Evolutionary conservation across 1,140 invertebrate genomes (phyloP).

Genomic region (Sinella curviseta): DNA sequence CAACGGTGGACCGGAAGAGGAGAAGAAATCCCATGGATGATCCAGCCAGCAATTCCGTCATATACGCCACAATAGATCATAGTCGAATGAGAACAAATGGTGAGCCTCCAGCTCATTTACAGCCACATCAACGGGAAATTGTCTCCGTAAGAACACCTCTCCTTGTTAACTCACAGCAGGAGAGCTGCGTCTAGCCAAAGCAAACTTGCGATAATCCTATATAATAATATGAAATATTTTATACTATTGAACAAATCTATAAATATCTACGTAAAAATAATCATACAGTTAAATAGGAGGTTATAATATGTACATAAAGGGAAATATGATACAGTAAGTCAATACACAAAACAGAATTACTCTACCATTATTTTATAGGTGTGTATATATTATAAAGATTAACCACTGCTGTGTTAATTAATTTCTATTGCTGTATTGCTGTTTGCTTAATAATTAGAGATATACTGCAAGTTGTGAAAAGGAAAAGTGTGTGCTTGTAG

Average conservation of each 20-base stretch:
- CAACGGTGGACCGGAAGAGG: conserved; percentile 45
- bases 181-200: conserved; percentile 73
- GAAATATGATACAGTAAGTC: too few species aligned
- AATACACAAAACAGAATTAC: too few species aligned
- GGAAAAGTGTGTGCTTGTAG: too few species aligned
- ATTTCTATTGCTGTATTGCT: too few species aligned
- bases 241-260: neutral
- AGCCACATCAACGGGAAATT: conserved; percentile 66
- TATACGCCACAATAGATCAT: conserved; percentile 49
- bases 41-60: conserved; percentile 37
- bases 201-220: conserved; percentile 7
- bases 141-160: conserved; percentile 79
- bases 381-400: neutral
- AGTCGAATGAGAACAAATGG: conserved; percentile 45
- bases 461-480: too few species aligned
- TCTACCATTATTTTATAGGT: too few species aligned
- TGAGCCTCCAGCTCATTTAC: conserved; percentile 39
- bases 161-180: conserved; percentile 72
- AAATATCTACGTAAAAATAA: neutral
- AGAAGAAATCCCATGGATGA: conserved; percentile 45
- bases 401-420: conserved; percentile 27
- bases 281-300: neutral
- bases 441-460: too few species aligned
- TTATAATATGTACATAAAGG: neutral
- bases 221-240: neutral